Evolutionary conservation across 2,113 vertebrate genomes (phyloP).

Genomic region (Echinops telfairi): DNA sequence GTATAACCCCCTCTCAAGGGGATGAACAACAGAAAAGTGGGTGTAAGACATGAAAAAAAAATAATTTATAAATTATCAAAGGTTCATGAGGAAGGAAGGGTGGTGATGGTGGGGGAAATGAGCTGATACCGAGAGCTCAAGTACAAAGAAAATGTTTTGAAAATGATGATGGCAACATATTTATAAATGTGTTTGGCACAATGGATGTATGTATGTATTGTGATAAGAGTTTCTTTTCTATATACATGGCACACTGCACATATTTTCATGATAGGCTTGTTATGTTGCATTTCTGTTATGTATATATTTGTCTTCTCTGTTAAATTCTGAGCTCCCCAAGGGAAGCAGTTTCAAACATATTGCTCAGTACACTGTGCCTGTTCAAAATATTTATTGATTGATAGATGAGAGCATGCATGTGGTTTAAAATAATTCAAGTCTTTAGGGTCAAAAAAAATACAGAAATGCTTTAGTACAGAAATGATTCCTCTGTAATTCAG

Average conservation of each 20-base stretch:
- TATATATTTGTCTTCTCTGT: not conserved
- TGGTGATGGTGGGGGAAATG: too few species aligned
- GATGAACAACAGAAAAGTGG: too few species aligned
- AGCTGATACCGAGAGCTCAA: too few species aligned
- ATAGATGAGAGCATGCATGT: conserved; percentile 35
- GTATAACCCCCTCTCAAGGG: too few species aligned
- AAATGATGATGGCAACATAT: too few species aligned
- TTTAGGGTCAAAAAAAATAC: conserved; percentile 61
- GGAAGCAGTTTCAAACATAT: conserved; percentile 45
- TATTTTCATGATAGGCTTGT: conserved; percentile 38
- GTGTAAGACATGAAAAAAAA: too few species aligned
- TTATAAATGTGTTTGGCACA: too few species aligned
- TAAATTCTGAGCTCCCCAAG: conserved; percentile 14
- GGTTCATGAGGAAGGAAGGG: too few species aligned
- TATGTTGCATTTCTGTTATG: conserved; percentile 42
- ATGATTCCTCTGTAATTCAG: not conserved
- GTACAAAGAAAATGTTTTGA: too few species aligned
- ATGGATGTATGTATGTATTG: too few species aligned
- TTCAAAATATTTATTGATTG: conserved; percentile 66
- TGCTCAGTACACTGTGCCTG: conserved; percentile 35
- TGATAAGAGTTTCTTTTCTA: too few species aligned
- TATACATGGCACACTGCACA: not conserved
- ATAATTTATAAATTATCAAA: too few species aligned
- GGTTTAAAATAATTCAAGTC: conserved; percentile 48
- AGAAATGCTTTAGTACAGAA: not conserved